phyloP scores from a whole-genome alignment of 2,797 vertebrate species.

The Zonotrichia albicollis region DNA sequence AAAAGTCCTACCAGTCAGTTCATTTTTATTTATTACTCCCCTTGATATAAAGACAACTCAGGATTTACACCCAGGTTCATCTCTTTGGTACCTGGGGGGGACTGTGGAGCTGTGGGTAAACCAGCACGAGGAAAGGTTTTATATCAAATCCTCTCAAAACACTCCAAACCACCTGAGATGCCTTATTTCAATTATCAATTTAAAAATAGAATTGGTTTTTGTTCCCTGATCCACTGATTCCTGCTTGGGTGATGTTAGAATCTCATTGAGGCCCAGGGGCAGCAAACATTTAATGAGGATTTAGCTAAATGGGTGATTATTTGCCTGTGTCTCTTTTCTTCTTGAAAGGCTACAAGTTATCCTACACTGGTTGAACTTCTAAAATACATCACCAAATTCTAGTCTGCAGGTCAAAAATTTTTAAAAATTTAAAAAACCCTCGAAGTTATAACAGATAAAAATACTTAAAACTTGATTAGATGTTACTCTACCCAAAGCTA shows the following conservation, averaged over 20 bases:
- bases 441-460: background rate
- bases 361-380: background rate
- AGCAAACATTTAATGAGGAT: slow-evolving; percentile 1
- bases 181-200: slow-evolving; percentile 32
- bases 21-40: background rate
- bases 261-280: background rate
- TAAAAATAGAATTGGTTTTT: slow-evolving; percentile 38
- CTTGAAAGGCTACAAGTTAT: background rate
- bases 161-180: slow-evolving; percentile 13
- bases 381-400: background rate
- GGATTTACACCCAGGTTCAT: background rate
- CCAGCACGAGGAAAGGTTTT: background rate
- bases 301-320: slow-evolving; percentile 6
- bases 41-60: background rate
- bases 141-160: background rate
- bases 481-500: background rate
- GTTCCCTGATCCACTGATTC: slow-evolving; percentile 2
- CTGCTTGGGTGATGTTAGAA: background rate
- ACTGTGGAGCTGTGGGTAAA: background rate
- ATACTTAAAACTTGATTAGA: background rate
- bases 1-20: background rate
- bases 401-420: background rate
- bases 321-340: background rate
- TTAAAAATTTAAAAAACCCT: fast-evolving
- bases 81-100: background rate